Evolutionary conservation across 2,888 invertebrate genomes (phyloP), one percentile per base, ranked within the genome.

Genomic region (Lasioglossum malachurum): DNA sequence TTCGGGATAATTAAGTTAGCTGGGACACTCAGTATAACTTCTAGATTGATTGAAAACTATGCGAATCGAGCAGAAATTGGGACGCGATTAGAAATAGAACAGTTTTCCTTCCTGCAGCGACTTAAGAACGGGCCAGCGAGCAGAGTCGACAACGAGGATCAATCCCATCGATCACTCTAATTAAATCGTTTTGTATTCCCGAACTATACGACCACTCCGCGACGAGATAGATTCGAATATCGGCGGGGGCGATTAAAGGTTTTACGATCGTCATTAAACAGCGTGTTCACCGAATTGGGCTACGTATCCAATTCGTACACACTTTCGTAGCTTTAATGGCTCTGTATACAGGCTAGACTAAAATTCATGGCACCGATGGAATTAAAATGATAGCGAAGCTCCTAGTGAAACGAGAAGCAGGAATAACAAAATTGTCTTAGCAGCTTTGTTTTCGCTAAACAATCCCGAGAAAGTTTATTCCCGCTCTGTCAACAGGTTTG

Each of bases 141-240:
- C 38, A 72, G 44, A 76, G 57, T 60, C 31, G 31, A 19, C 38
- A 53, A 23, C 80, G 31, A 31, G 10, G 60, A 35, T 57, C 49
- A 67, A 79, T 76, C 38, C 82, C 73, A 89, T 90, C 89, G 89
- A 88, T 90, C 80, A 60, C 75, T 67, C 73, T 85, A 88, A 90
- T 90, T 89, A 88, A 84, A 90, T 88, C 87, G 84, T 80, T 90
- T 90, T 82, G 86, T 82, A 88, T 83, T 72, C 81, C 75, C 78
- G 75, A 86, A 81, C 84, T 82, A 86, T 83, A 57, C 67, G 84
- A 80, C 60, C 78, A 19, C 64, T 84, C 44, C 60, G 41, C 72
- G 53, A 49, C 44, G 75, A 76, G 78, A 88, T 82, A 80, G 79
- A 84, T 82, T 78, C 75, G 27, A 53, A 81, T 74, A 38, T 71